Conservation (phyloP, 2,113 vertebrate genomes). For the Bufo bufo region DNA sequence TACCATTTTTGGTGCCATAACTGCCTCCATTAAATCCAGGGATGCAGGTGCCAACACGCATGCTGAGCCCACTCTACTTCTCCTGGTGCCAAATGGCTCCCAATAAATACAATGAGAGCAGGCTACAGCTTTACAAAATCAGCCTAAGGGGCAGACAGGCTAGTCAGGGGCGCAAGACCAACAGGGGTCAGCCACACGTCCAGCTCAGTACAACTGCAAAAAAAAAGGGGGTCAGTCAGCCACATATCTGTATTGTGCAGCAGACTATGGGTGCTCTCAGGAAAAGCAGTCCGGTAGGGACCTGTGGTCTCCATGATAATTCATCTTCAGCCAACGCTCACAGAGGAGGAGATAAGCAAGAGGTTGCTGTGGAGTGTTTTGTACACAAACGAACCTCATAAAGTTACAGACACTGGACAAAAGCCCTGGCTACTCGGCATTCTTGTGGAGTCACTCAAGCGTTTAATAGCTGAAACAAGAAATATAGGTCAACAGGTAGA, state of each 20-base stretch:
- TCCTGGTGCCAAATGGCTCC: too few relatives aligned
- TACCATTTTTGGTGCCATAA: too few relatives aligned
- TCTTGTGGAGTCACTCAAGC: background rate
- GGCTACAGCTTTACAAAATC: too few relatives aligned
- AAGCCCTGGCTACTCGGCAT: conserved; percentile 11
- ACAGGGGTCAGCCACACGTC: too few relatives aligned
- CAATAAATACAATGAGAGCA: too few relatives aligned
- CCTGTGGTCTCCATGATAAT: background rate
- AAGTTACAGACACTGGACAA: background rate
- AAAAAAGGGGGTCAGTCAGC: too few relatives aligned
- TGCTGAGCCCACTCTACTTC: too few relatives aligned
- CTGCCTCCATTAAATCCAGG: too few relatives aligned
- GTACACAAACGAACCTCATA: conserved; percentile 16
- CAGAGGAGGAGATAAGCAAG: conserved; percentile 1
- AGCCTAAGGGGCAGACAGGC: too few relatives aligned
- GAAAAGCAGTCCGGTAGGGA: background rate
- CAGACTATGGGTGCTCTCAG: background rate
- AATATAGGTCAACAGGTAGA: conserved; percentile 42
- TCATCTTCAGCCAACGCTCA: background rate
- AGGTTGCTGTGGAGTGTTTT: conserved; percentile 18
- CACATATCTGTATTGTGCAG: background rate
- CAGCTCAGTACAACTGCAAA: too few relatives aligned
- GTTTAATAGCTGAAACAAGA: conserved; percentile 33
- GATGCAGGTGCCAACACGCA: too few relatives aligned
- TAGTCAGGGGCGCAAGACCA: too few relatives aligned